Evolutionary conservation across 2,113 vertebrate genomes (phyloP).

Genomic region (Callithrix jacchus): DNA sequence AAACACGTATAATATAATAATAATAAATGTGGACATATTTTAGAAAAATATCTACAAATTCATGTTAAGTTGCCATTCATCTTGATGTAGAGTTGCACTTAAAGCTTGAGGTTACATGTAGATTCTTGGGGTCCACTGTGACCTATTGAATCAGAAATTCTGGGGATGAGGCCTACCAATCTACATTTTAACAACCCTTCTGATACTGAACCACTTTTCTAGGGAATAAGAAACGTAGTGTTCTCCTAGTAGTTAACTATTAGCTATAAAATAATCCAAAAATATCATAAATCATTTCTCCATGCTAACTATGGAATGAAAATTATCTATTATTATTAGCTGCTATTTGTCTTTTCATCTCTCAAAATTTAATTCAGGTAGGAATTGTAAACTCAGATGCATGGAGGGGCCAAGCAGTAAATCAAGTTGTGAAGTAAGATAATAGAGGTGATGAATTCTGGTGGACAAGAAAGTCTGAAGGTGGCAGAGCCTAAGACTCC

Average conservation of each 20-base stretch:
- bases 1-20: not conserved
- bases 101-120: not conserved
- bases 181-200: slow-evolving; percentile 22
- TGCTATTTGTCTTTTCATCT: slow-evolving; percentile 29
- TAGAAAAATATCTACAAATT: not conserved
- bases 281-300: slow-evolving; percentile 27
- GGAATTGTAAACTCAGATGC: slow-evolving; percentile 19
- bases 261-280: slow-evolving; percentile 31
- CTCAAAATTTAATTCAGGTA: slow-evolving; percentile 34
- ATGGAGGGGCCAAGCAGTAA: not conserved
- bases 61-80: not conserved
- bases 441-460: not conserved
- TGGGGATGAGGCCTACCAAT: not conserved
- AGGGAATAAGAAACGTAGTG: slow-evolving; percentile 1
- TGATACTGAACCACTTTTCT: not conserved
- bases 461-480: not conserved
- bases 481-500: not conserved
- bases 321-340: slow-evolving; percentile 1
- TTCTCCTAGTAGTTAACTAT: slow-evolving; percentile 20
- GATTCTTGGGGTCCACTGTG: not conserved
- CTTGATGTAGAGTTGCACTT: not conserved
- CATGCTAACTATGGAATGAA: not conserved
- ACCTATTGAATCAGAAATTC: not conserved
- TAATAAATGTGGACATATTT: slow-evolving; percentile 27
- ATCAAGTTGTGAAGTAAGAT: not conserved